Conservation (phyloP, 2,113 vertebrate genomes). For the Ibidorhyncha struthersii region DNA sequence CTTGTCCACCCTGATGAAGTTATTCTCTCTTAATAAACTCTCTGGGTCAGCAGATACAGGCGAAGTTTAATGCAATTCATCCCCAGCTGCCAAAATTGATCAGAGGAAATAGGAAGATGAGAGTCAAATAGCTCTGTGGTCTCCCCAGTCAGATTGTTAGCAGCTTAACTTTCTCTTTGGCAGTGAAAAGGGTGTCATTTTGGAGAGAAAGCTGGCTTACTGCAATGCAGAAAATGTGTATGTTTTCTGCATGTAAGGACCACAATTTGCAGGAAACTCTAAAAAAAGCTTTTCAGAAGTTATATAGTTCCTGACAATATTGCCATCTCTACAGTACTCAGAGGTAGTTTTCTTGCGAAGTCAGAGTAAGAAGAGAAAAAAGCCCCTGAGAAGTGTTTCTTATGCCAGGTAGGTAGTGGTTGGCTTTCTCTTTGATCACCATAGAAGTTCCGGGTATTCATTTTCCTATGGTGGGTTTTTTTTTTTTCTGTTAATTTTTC, state of each 20-base stretch:
- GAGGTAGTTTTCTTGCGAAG: neutral
- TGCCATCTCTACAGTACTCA: neutral
- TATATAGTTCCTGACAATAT: neutral
- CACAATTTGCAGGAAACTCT: neutral
- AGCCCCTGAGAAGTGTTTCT: neutral
- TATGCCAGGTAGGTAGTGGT: neutral
- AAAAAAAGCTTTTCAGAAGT: neutral
- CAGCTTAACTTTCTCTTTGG: slow-evolving; percentile 8
- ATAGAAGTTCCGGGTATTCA: neutral
- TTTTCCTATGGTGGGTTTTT: neutral
- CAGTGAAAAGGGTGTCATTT: neutral
- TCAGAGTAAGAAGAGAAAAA: neutral
- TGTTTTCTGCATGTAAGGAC: neutral
- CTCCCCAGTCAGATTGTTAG: neutral
- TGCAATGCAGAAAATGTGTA: neutral
- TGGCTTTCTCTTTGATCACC: neutral
- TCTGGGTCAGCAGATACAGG: neutral
- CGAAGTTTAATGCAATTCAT: neutral
- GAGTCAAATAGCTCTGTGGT: slow-evolving; percentile 9
- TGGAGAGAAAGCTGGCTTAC: neutral
- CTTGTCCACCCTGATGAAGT: neutral
- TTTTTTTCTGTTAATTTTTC: neutral
- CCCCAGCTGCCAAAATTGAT: neutral
- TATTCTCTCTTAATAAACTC: neutral
- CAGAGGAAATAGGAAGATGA: slow-evolving; percentile 6